Conservation (phyloP, 2,113 vertebrate genomes). For the Hippoglossus stenolepis region DNA sequence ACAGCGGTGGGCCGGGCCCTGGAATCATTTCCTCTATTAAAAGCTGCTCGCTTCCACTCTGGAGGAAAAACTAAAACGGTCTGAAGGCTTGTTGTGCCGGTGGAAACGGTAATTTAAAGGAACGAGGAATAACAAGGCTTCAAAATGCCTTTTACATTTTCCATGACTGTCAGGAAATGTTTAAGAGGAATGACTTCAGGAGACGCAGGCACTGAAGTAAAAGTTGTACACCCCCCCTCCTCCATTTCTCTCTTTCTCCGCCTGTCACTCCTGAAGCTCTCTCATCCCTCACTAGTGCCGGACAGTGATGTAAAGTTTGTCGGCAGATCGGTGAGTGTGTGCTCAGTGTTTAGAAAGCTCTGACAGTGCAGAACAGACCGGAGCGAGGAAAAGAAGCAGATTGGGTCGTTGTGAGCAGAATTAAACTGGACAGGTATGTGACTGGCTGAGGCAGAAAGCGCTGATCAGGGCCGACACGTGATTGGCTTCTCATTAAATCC, state of each 20-base stretch:
- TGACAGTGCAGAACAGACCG: conserved; percentile 43
- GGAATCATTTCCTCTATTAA: conserved; percentile 54
- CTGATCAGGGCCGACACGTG: conserved; percentile 55
- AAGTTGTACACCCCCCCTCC: conserved; percentile 12
- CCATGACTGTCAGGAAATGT: conserved; percentile 43
- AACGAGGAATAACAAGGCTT: conserved; percentile 34
- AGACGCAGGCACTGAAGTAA: conserved; percentile 19
- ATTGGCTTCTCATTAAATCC: conserved; percentile 67
- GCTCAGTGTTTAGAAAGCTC: conserved; percentile 24
- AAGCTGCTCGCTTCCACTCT: conserved; percentile 35
- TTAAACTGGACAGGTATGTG: conserved; percentile 55
- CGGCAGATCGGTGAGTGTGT: conserved; percentile 35
- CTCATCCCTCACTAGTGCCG: conserved; percentile 31
- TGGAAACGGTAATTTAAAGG: conserved; percentile 50
- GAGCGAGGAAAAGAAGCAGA: conserved; percentile 21
- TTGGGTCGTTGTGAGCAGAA: conserved; percentile 55
- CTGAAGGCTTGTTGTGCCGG: conserved; percentile 30
- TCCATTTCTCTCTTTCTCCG: neutral
- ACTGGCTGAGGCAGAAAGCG: conserved; percentile 57
- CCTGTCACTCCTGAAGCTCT: conserved; percentile 16
- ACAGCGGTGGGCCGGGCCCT: conserved; percentile 28
- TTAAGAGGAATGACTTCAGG: conserved; percentile 32
- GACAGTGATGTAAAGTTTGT: conserved; percentile 39
- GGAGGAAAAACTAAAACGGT: neutral
- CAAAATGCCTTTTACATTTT: conserved; percentile 25